Conservation (phyloP, 2,113 vertebrate genomes). For the Beaufortia kweichowensis region DNA sequence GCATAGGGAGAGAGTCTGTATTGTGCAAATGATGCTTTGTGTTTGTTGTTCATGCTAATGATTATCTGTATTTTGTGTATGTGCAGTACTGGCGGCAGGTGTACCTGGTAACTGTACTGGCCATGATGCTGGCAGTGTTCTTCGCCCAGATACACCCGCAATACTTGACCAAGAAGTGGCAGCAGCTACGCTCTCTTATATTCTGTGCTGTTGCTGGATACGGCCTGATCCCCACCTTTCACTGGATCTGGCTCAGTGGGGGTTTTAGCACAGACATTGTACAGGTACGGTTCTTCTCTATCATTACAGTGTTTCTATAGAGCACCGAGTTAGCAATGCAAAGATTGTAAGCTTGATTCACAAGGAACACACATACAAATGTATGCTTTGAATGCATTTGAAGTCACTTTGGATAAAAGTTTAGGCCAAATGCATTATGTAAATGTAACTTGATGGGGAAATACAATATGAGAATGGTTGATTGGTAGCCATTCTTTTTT, state of each 20-base stretch:
- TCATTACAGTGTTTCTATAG: background rate
- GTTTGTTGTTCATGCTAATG: conserved; percentile 4
- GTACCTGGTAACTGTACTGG: conserved; percentile 90
- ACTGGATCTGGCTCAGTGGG: conserved; percentile 92
- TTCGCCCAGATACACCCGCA: conserved; percentile 94
- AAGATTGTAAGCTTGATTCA: too few relatives aligned
- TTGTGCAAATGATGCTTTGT: background rate
- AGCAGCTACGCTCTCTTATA: conserved; percentile 83
- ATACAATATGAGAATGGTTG: background rate
- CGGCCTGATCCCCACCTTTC: conserved; percentile 87
- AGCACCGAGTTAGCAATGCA: too few relatives aligned
- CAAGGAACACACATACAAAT: background rate
- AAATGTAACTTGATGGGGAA: too few relatives aligned
- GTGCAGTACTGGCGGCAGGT: conserved; percentile 93
- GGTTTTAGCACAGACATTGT: conserved; percentile 85
- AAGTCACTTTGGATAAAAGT: too few relatives aligned
- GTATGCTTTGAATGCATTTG: background rate
- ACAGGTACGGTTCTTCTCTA: conserved; percentile 74
- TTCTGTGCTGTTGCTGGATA: conserved; percentile 89
- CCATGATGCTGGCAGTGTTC: conserved; percentile 90
- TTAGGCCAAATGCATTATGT: too few relatives aligned
- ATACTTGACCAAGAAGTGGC: conserved; percentile 92
- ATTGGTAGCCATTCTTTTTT: background rate
- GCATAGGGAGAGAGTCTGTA: background rate
- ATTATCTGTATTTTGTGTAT: background rate